Evolutionary conservation across 1,140 invertebrate genomes (phyloP).

Genomic region (Neocloeon triangulifer): DNA sequence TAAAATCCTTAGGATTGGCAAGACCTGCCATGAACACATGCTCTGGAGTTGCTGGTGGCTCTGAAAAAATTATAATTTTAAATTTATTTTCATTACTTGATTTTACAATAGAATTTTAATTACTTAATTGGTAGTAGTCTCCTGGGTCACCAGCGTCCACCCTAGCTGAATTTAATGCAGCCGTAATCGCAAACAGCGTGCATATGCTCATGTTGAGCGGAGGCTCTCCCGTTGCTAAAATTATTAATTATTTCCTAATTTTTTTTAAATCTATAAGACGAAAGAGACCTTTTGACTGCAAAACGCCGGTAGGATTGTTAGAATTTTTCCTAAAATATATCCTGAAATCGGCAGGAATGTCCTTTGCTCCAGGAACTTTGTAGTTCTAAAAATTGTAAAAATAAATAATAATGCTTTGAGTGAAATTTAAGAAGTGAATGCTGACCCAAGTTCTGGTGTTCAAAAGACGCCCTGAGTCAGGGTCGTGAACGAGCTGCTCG

Average conservation of each 20-base stretch:
- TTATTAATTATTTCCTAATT: too few species aligned
- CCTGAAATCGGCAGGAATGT: slow-evolving; percentile 81
- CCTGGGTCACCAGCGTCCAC: slow-evolving; percentile 25
- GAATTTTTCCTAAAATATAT: too few species aligned
- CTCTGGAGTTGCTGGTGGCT: slow-evolving; percentile 17
- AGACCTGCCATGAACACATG: slow-evolving; percentile 16
- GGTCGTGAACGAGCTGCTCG: slow-evolving; percentile 71
- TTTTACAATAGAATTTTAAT: slow-evolving; percentile 11
- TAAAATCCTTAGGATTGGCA: slow-evolving; percentile 11
- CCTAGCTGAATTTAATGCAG: slow-evolving; percentile 41
- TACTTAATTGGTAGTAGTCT: slow-evolving; percentile 20
- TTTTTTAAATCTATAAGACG: too few species aligned
- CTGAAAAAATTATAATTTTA: slow-evolving; percentile 15
- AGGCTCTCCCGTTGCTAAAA: slow-evolving; percentile 54
- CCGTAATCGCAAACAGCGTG: slow-evolving; percentile 43
- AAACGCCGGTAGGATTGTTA: too few species aligned
- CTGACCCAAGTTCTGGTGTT: slow-evolving; percentile 67
- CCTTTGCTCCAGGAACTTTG: slow-evolving; percentile 74
- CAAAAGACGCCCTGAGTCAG: slow-evolving; percentile 54
- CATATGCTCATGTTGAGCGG: slow-evolving; percentile 40
- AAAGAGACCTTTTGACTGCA: too few species aligned
- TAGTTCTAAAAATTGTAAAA: too few species aligned
- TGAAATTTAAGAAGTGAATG: too few species aligned
- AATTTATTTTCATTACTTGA: slow-evolving; percentile 16
- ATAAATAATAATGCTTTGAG: too few species aligned